These are phyloP conservation scores for Calyptommatus sinebrachiatus DNA, from an alignment of 2,113 vertebrate genomes.

Conservation along the genomic window DNA sequence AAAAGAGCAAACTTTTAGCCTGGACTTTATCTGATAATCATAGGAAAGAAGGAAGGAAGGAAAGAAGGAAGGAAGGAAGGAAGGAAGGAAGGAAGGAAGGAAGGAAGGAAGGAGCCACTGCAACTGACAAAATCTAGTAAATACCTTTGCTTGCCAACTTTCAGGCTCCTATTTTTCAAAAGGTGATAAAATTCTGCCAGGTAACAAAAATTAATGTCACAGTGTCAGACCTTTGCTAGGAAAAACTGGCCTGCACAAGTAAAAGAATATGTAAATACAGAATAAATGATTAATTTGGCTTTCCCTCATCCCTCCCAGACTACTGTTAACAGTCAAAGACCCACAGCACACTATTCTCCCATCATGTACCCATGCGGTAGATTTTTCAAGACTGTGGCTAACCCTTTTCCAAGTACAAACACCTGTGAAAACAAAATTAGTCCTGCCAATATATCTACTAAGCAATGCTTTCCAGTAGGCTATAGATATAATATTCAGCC, in stretches of 20 bases:
- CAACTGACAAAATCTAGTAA: constrained; percentile 10
- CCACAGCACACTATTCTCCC: constrained; percentile 75
- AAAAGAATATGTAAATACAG: constrained; percentile 77
- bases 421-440: constrained; percentile 96
- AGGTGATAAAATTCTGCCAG: constrained; percentile 44
- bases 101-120: background rate
- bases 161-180: constrained; percentile 33
- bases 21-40: too few relatives aligned
- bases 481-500: constrained; percentile 90
- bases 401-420: constrained; percentile 90
- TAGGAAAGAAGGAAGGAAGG: too few relatives aligned
- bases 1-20: too few relatives aligned
- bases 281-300: constrained; percentile 88
- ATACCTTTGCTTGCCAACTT: background rate
- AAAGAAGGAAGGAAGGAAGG: too few relatives aligned
- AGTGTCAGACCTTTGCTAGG: constrained; percentile 55
- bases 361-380: constrained; percentile 84
- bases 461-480: constrained; percentile 85
- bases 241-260: constrained; percentile 67
- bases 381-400: constrained; percentile 86
- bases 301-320: constrained; percentile 63
- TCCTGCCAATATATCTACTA: constrained; percentile 81
- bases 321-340: constrained; percentile 80
- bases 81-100: too few relatives aligned
- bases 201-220: constrained; percentile 63